phyloP scores from a whole-genome alignment of 2,113 vertebrate genomes.

The cat (Felis catus) region DNA sequence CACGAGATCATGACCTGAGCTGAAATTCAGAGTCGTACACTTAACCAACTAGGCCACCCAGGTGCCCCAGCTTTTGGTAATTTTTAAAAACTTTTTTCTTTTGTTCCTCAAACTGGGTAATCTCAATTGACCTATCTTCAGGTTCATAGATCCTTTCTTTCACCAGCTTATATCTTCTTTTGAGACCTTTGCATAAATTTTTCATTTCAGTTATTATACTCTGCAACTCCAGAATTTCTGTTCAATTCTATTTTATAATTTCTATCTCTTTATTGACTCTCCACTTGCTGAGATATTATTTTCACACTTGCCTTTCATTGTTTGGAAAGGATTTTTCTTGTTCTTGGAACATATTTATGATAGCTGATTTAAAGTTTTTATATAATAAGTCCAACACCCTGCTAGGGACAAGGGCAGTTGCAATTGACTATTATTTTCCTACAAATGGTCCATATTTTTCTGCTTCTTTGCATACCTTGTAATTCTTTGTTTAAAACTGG shows the following conservation, averaged over 20 bases:
- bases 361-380: background rate
- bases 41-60: no score
- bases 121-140: background rate
- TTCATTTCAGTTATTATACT: background rate
- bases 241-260: background rate
- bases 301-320: background rate
- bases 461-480: background rate
- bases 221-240: background rate
- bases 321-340: background rate
- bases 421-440: background rate
- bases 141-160: background rate
- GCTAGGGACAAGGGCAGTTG: background rate
- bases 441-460: background rate
- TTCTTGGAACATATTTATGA: background rate
- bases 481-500: background rate
- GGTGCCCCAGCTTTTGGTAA: no score
- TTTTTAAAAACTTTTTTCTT: background rate
- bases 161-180: background rate
- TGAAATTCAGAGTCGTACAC: no score
- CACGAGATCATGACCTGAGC: no score
- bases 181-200: background rate
- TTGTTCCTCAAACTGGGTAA: background rate
- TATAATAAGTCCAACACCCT: background rate
- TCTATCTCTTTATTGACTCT: background rate
- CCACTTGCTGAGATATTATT: background rate